A percentile compares a stretch with the other conserved stretches of the same genome.
These are phyloP conservation scores for Tinea trinotella DNA, from an alignment of 2,888 invertebrate species.

Conservation along the genomic window DNA sequence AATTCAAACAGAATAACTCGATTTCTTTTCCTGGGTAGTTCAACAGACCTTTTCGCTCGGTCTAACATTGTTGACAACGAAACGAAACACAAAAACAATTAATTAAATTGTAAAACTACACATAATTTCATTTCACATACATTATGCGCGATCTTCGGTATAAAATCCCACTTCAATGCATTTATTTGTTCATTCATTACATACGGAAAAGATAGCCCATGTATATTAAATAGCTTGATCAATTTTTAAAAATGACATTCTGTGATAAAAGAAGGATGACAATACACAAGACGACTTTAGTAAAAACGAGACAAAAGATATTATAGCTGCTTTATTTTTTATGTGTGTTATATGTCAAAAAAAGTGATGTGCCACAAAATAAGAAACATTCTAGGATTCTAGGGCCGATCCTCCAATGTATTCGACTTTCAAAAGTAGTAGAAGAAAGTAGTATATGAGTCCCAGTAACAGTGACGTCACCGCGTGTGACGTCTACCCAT, in stretches of 20 bases:
- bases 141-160: slow-evolving; percentile 26
- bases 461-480: no score
- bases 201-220: neutral
- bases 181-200: neutral
- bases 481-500: no score
- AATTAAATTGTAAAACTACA: neutral
- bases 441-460: no score
- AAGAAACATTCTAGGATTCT: no score
- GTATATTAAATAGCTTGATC: neutral
- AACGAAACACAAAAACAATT: neutral
- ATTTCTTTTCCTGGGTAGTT: slow-evolving; percentile 2
- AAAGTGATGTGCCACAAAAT: neutral
- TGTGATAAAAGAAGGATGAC: neutral
- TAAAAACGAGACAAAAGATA: neutral
- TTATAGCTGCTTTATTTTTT: neutral
- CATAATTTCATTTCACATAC: neutral
- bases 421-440: no score
- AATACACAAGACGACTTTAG: neutral
- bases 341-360: neutral
- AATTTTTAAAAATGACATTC: neutral
- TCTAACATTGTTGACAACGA: slow-evolving; percentile 1
- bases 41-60: neutral
- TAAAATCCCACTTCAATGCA: neutral
- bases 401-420: no score
- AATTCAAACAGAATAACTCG: neutral